These are phyloP conservation scores for Sminthopsis crassicaudata DNA, from an alignment of 2,113 vertebrate genomes.

Conservation along the genomic window DNA sequence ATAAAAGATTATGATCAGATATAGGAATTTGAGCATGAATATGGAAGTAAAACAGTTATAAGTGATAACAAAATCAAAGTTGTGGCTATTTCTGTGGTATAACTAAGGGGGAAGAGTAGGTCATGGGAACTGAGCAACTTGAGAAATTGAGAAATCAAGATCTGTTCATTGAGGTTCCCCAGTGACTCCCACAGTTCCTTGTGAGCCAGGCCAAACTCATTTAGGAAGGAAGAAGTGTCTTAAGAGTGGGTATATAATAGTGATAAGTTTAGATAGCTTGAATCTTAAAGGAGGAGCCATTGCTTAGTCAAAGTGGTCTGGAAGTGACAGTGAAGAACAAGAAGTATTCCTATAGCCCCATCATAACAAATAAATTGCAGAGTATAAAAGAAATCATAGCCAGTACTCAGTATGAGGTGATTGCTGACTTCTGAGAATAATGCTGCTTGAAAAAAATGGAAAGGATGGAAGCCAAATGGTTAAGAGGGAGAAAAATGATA, in stretches of 20 bases:
- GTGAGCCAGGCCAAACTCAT: neutral
- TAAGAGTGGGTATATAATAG: neutral
- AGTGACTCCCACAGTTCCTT: neutral
- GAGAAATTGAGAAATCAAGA: neutral
- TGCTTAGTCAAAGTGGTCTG: neutral
- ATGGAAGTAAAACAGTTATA: neutral
- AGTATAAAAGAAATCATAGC: neutral
- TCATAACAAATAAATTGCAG: neutral
- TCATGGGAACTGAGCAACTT: neutral
- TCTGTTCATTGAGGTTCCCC: neutral
- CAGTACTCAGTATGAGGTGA: neutral
- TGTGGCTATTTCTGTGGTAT: neutral
- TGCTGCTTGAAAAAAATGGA: neutral
- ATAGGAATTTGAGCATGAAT: neutral
- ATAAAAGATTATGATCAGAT: neutral
- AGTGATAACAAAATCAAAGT: neutral
- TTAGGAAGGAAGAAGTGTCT: neutral
- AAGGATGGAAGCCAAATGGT: neutral
- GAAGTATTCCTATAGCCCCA: neutral
- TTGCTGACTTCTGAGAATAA: neutral
- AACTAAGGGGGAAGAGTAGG: neutral
- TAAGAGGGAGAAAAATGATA: neutral
- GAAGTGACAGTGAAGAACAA: neutral
- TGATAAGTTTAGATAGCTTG: neutral
- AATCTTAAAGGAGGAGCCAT: neutral